Evolutionary conservation across 2,113 vertebrate genomes (phyloP), one percentile per base, ranked within the genome.

Genomic region (Ictalurus furcatus): DNA sequence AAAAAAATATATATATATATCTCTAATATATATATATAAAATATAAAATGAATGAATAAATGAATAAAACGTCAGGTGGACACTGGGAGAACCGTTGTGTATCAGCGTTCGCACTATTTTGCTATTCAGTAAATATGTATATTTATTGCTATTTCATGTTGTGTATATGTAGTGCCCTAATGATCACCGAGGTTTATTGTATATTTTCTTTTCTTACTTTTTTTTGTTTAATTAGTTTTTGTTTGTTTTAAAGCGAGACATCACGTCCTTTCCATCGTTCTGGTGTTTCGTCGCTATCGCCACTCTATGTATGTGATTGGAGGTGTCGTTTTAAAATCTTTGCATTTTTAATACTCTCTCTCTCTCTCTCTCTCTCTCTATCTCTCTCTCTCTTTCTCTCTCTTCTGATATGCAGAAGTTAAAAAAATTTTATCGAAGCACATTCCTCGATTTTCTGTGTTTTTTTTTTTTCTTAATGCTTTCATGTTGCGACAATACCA

Each of bases 361-460:
- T 90, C 85, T 71, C 61, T 80, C 74, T 85, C 61, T 85, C 37
- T 88, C 44, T 86, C 54, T 88, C 88, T 87, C 69, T 90, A 54
- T 90, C 52, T 90, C 85, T 90, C 81, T 87, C 78, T 88, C 63
- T 88, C 44, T 90, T 85, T 88, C 71, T 91, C 61, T 91, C 30
- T 90, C 86, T 34, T 0, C 34, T 34, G 34, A 34, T 34, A 91
- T 90, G 90, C 92, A 92, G 92, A 92, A 67, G 86, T 93, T 87
- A 93, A 92, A 92, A 25, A 11, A 44, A 5, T 61, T 16, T 90
- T 90, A 94, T 95, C 93, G 93, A 93, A 95, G 94, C 95, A 96
- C 96, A 96, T 96, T 96, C 96, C 92, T 94, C 59, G 79, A 91
- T 85, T 95, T 91, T 59, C 91, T 92, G 86, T 88, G 91, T 94